Conservation (phyloP, 2,797 vertebrate genomes). For the Falco rusticolus region DNA sequence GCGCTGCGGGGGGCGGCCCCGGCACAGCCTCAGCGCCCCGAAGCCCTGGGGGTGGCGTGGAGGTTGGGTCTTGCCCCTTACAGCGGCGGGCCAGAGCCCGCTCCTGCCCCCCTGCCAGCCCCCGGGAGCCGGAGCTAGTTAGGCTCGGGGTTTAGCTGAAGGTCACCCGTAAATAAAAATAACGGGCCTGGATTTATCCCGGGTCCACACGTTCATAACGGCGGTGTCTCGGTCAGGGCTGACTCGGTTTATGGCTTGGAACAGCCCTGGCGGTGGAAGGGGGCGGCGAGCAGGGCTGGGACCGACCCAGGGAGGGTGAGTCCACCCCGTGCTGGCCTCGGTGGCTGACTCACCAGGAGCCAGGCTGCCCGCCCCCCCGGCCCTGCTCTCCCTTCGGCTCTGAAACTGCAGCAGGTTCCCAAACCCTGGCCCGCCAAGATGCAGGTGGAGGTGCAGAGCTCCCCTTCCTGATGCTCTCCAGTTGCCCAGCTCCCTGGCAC, state of each 20-base stretch:
- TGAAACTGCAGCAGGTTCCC: background rate
- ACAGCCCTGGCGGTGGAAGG: background rate
- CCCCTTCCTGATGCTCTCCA: background rate
- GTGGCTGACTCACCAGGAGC: background rate
- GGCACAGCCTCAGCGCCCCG: background rate
- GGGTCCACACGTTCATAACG: background rate
- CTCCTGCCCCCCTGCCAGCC: background rate
- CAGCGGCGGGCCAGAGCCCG: background rate
- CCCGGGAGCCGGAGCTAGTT: background rate
- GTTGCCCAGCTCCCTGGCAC: fast-evolving
- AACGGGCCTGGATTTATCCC: constrained; percentile 22
- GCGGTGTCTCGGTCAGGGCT: background rate
- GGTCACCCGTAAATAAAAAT: constrained; percentile 48
- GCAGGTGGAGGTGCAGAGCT: background rate
- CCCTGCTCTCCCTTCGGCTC: too few relatives aligned
- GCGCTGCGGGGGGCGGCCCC: background rate
- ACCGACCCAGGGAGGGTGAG: background rate
- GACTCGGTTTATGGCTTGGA: background rate
- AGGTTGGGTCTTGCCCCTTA: background rate
- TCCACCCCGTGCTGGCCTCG: background rate
- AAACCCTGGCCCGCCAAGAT: background rate
- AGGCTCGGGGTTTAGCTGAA: constrained; percentile 13
- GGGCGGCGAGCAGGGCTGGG: background rate
- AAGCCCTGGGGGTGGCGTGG: too few relatives aligned
- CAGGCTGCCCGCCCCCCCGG: too few relatives aligned